Percentiles rank a stretch among this genome's conserved stretches.
Evolutionary conservation across 1,140 invertebrate species (phyloP).

Genomic region (Hycleus cichorii): DNA sequence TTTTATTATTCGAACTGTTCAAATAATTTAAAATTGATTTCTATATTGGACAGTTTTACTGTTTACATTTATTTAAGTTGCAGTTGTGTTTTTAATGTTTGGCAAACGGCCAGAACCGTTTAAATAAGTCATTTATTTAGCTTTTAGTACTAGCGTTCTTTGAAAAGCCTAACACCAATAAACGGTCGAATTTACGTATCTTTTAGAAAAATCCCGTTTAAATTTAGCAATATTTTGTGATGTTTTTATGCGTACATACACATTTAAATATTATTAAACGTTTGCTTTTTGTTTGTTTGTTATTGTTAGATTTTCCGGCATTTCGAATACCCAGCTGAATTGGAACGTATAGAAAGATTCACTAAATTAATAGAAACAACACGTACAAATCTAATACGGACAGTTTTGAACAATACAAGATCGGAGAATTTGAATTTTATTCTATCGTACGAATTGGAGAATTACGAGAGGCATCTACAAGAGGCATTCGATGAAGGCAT

Average conservation of each 20-base stretch:
- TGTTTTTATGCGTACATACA: background rate
- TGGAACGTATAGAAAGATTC: conserved; percentile 36
- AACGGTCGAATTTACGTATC: background rate
- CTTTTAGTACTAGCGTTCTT: background rate
- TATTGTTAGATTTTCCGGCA: conserved; percentile 59
- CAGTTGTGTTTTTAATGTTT: background rate
- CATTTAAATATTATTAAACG: background rate
- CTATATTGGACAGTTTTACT: background rate
- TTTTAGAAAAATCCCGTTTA: background rate
- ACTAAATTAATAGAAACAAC: conserved; percentile 41
- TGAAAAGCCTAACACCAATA: background rate
- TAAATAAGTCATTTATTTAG: background rate
- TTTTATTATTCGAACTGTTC: background rate
- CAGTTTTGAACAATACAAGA: conserved; percentile 53
- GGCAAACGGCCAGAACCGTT: background rate
- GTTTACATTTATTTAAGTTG: background rate
- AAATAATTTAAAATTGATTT: background rate
- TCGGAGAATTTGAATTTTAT: conserved; percentile 48
- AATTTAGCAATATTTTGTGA: background rate
- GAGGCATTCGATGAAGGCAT: conserved; percentile 56
- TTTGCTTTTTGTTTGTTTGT: background rate
- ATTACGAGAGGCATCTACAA: conserved; percentile 49
- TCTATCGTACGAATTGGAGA: conserved; percentile 50
- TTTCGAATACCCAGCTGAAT: conserved; percentile 64
- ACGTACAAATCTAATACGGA: conserved; percentile 46